Evolutionary conservation across 2,797 vertebrate genomes (phyloP).

Genomic region (Manis crassicaudata): DNA sequence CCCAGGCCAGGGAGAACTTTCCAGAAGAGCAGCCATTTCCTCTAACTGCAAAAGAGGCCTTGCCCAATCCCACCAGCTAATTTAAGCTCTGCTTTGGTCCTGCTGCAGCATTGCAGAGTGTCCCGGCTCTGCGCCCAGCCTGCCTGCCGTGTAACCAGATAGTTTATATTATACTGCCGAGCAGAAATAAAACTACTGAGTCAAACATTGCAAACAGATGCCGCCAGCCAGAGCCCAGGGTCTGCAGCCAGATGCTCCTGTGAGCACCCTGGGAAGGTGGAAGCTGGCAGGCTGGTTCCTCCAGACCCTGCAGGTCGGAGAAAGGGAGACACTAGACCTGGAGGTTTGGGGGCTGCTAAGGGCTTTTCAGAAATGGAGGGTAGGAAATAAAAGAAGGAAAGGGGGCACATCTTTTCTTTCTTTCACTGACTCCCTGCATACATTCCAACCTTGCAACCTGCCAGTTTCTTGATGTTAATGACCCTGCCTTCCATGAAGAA

Average conservation of each 20-base stretch:
- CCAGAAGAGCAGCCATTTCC: background rate
- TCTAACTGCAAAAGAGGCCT: background rate
- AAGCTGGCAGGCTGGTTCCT: background rate
- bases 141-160: background rate
- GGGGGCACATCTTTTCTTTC: background rate
- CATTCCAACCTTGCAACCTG: background rate
- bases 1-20: background rate
- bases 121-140: conserved; percentile 15
- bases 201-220: conserved; percentile 76
- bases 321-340: background rate
- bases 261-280: background rate
- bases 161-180: conserved; percentile 46
- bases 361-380: background rate
- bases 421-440: background rate
- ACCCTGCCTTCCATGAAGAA: background rate
- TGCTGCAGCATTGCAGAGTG: background rate
- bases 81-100: background rate
- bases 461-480: background rate
- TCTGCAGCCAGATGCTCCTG: background rate
- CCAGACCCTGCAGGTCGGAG: background rate
- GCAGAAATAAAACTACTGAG: conserved; percentile 71
- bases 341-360: background rate
- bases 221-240: background rate
- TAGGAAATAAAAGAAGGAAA: background rate
- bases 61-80: background rate